Evolutionary conservation across 30 jellyfish, hydroid and myxozoan species (phyloP).

Genomic region (Hydractinia symbiolongicarpus): DNA sequence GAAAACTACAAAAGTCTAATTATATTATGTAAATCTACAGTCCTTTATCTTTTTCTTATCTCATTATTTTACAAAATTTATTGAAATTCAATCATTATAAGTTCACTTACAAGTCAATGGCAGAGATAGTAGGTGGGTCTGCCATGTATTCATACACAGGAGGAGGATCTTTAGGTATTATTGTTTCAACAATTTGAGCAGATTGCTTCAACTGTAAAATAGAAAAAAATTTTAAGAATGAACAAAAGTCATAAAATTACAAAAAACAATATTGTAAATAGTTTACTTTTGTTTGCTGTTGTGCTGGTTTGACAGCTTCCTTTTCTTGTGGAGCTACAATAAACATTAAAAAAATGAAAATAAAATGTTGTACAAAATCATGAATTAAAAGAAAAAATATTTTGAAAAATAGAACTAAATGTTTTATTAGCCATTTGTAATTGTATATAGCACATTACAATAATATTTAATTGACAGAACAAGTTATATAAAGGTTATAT

Average conservation of each 20-base stretch:
- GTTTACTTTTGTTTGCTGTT: not conserved
- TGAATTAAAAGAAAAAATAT: not conserved
- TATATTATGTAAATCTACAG: too few relatives aligned
- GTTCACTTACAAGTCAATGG: constrained; percentile 81
- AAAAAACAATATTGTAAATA: not conserved
- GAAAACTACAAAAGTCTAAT: too few relatives aligned
- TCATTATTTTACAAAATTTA: too few relatives aligned
- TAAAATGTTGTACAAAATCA: not conserved
- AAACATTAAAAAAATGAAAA: not conserved
- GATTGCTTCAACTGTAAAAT: constrained; percentile 8
- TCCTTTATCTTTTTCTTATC: too few relatives aligned
- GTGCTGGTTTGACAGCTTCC: constrained; percentile 16
- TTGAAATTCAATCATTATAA: not conserved
- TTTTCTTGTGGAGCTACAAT: constrained; percentile 13
- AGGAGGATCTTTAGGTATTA: constrained; percentile 94
- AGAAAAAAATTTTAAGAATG: not conserved
- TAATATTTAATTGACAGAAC: not conserved
- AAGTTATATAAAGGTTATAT: not conserved
- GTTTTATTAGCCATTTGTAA: not conserved
- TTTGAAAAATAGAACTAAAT: not conserved
- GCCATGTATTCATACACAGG: constrained; percentile 69
- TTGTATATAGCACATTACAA: not conserved
- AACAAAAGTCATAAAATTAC: not conserved
- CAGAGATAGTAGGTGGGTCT: constrained; percentile 93
- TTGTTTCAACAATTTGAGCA: constrained; percentile 72